Percentiles rank a stretch among this genome's conserved stretches.
Conservation (phyloP, 1,140 invertebrate species). For the Platyscapa corneri region DNA sequence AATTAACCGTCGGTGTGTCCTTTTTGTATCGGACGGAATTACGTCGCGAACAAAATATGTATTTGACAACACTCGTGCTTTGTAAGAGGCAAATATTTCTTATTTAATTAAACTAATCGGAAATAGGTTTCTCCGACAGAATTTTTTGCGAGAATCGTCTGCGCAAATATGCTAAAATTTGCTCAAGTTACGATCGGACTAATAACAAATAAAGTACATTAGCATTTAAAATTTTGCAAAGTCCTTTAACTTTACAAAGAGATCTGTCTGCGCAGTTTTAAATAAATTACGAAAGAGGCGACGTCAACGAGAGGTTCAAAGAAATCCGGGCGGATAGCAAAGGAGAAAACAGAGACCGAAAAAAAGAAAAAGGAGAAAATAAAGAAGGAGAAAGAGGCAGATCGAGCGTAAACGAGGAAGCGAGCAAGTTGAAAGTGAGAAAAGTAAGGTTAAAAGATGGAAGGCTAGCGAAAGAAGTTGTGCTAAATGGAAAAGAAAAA, state of each 20-base stretch:
- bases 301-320: neutral
- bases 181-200: neutral
- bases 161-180: too few species aligned
- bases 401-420: neutral
- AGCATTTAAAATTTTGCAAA: constrained; percentile 38
- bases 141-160: too few species aligned
- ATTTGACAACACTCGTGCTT: too few species aligned
- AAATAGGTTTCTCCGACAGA: too few species aligned
- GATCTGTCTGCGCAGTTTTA: constrained; percentile 32
- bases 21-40: too few species aligned
- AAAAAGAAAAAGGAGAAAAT: neutral
- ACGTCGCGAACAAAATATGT: too few species aligned
- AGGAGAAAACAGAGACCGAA: neutral
- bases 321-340: neutral
- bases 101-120: too few species aligned
- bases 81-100: too few species aligned
- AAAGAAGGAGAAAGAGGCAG: neutral
- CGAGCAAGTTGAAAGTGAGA: neutral
- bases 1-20: too few species aligned
- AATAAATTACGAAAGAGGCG: constrained; percentile 24
- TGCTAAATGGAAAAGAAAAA: neutral
- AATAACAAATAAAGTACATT: constrained; percentile 26
- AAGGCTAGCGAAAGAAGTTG: neutral
- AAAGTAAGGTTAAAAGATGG: constrained; percentile 5
- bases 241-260: constrained; percentile 16